Conservation (phyloP, 2,113 vertebrate genomes). For the Leucopsar rothschildi region DNA sequence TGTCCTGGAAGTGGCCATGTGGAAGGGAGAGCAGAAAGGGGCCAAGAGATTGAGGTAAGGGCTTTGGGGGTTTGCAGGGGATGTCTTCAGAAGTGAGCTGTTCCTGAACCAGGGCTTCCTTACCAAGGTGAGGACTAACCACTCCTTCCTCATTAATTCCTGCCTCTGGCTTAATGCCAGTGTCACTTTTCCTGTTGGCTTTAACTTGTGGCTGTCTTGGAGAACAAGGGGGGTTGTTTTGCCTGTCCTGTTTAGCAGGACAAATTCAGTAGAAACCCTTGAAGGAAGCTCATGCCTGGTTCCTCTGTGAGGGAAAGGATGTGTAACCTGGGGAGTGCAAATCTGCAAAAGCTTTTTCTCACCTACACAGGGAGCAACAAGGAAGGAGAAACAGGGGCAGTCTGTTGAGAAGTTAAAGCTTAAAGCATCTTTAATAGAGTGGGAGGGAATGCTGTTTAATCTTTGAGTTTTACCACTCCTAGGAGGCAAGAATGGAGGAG, state of each 20-base stretch:
- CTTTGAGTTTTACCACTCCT: neutral
- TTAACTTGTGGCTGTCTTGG: neutral
- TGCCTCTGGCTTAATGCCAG: neutral
- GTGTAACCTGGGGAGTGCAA: fast-evolving
- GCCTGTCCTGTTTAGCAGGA: neutral
- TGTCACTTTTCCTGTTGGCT: neutral
- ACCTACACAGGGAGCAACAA: neutral
- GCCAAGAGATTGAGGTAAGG: neutral
- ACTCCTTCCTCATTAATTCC: neutral
- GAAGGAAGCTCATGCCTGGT: neutral
- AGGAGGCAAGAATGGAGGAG: neutral
- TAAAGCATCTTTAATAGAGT: neutral
- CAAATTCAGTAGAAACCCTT: neutral
- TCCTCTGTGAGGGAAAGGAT: fast-evolving
- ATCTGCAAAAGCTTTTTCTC: neutral
- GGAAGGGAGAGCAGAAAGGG: neutral
- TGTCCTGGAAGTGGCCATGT: fast-evolving
- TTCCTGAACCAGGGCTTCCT: neutral
- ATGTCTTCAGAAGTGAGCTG: neutral
- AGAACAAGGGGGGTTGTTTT: neutral
- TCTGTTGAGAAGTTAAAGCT: neutral
- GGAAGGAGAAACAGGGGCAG: neutral
- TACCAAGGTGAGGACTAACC: fast-evolving
- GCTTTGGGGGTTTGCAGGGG: neutral
- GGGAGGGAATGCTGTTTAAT: neutral